Evolutionary conservation across 2,888 invertebrate species (phyloP).

Genomic region (Aromia moschata): DNA sequence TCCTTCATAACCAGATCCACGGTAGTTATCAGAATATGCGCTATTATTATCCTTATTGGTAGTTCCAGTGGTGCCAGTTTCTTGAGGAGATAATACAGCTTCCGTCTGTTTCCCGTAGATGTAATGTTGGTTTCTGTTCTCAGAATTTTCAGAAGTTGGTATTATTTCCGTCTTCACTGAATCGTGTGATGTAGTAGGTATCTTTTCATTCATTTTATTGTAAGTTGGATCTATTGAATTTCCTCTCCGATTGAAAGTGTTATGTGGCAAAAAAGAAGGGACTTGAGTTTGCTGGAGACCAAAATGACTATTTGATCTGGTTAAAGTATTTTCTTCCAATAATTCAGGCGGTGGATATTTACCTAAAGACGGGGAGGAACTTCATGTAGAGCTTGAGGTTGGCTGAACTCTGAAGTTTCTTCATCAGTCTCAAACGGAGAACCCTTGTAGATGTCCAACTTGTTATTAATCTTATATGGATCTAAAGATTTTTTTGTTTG

Average conservation of each 20-base stretch:
- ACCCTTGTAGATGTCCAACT: not conserved
- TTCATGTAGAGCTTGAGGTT: conserved; percentile 19
- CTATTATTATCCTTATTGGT: not conserved
- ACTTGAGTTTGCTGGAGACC: not conserved
- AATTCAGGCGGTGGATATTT: not conserved
- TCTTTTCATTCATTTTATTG: not conserved
- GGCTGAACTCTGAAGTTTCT: not conserved
- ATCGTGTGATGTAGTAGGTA: no score
- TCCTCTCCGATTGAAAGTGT: not conserved
- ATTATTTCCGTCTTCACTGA: not conserved
- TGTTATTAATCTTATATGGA: not conserved
- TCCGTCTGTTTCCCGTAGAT: conserved; percentile 30
- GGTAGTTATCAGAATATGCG: not conserved
- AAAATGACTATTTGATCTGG: not conserved
- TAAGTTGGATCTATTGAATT: not conserved
- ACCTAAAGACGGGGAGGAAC: conserved; percentile 17
- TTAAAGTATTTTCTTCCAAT: not conserved
- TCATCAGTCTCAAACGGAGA: not conserved
- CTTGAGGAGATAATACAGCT: conserved; percentile 27
- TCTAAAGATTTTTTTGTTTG: not conserved
- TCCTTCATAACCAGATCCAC: not conserved
- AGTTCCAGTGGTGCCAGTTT: conserved; percentile 29
- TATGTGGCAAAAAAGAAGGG: not conserved
- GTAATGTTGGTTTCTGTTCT: conserved; percentile 1
- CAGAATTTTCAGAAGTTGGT: not conserved